Evolutionary conservation across 2,888 invertebrate genomes (phyloP).

Genomic region (Cantharis rustica): DNA sequence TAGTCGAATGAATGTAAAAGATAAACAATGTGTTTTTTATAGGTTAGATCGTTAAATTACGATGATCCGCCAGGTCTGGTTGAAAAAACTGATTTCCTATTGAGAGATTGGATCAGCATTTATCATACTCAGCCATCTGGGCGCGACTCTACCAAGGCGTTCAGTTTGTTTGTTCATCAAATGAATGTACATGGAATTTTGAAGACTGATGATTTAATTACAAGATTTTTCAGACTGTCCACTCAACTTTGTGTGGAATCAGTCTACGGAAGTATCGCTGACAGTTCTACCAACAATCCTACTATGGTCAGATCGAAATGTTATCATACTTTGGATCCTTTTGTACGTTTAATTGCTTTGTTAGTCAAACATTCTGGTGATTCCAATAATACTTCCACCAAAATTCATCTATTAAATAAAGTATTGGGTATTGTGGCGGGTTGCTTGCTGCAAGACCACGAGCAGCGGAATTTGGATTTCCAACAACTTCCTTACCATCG

Average conservation of each 20-base stretch:
- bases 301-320: slow-evolving; percentile 81
- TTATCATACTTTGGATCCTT: slow-evolving; percentile 94
- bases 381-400: slow-evolving; percentile 88
- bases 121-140: slow-evolving; percentile 81
- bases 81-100: slow-evolving; percentile 91
- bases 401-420: slow-evolving; percentile 96
- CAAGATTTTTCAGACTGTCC: slow-evolving; percentile 94
- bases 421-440: slow-evolving; percentile 94
- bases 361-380: slow-evolving; percentile 95
- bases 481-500: slow-evolving; percentile 98
- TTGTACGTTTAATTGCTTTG: slow-evolving; percentile 89
- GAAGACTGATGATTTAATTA: slow-evolving; percentile 96
- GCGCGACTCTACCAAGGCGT: slow-evolving; percentile 87
- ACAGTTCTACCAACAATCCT: slow-evolving; percentile 23
- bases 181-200: slow-evolving; percentile 96
- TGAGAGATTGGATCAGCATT: slow-evolving; percentile 95
- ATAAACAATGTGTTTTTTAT: not conserved
- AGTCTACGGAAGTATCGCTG: slow-evolving; percentile 70
- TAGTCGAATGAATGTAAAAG: not conserved
- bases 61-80: slow-evolving; percentile 93
- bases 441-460: slow-evolving; percentile 94
- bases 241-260: slow-evolving; percentile 96
- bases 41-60: slow-evolving; percentile 84
- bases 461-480: slow-evolving; percentile 86
- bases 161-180: slow-evolving; percentile 91